These are phyloP conservation scores for Platygyra sinensis DNA, from an alignment of 64 coral and sea anemone species.

Conservation along the genomic window DNA sequence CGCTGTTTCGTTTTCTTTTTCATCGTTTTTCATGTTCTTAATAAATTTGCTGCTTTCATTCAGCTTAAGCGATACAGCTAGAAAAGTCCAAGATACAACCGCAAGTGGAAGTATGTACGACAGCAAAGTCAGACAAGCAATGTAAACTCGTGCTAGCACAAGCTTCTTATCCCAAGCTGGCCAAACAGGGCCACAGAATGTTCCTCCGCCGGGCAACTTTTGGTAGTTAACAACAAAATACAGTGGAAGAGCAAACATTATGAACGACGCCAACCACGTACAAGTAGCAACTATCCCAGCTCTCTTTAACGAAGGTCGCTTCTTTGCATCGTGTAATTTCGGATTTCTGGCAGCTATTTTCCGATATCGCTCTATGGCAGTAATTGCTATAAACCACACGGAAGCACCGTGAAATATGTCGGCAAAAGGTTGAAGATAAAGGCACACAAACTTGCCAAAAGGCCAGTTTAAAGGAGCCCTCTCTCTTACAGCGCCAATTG, in stretches of 20 bases:
- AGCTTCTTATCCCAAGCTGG: background rate
- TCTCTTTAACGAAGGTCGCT: slow-evolving; percentile 3
- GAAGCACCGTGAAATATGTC: slow-evolving; percentile 60
- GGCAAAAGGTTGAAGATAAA: slow-evolving; percentile 27
- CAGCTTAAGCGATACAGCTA: slow-evolving; percentile 10
- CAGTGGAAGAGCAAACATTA: slow-evolving; percentile 30
- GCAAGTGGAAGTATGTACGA: slow-evolving; percentile 43
- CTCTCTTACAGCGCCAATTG: slow-evolving; percentile 26
- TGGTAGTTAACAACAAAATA: background rate
- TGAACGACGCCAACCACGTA: slow-evolving; percentile 59
- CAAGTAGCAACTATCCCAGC: slow-evolving; percentile 7
- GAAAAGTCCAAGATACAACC: slow-evolving; percentile 31
- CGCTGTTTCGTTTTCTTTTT: background rate
- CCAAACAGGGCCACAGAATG: background rate
- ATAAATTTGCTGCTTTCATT: slow-evolving; percentile 40
- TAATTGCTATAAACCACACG: slow-evolving; percentile 59
- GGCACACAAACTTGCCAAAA: slow-evolving; percentile 36
- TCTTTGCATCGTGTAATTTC: background rate
- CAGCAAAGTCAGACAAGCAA: background rate
- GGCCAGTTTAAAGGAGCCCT: slow-evolving; percentile 32
- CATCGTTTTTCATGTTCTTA: slow-evolving; percentile 10
- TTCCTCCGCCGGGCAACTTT: background rate
- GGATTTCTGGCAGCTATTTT: background rate
- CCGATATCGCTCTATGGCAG: slow-evolving; percentile 53
- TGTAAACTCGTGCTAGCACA: background rate